Percentiles rank a stretch among this genome's conserved stretches.
These are phyloP conservation scores for Chrysodeixis includens DNA, from an alignment of 2,888 invertebrate species.

Conservation along the genomic window DNA sequence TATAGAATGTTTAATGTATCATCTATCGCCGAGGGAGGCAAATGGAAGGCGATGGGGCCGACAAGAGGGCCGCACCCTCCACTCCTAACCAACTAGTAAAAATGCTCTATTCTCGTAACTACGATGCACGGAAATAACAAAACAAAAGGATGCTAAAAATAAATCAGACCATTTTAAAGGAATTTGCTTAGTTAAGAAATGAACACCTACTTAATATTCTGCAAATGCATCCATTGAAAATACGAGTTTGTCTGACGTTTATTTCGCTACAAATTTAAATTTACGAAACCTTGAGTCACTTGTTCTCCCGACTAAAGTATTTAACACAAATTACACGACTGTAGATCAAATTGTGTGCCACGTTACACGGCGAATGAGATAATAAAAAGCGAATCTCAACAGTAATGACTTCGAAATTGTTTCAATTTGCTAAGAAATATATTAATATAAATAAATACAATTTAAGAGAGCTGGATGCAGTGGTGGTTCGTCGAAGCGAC, in stretches of 20 bases:
- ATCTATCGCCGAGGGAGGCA: conserved; percentile 65
- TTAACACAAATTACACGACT: conserved; percentile 21
- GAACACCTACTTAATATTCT: conserved; percentile 47
- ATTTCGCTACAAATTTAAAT: conserved; percentile 28
- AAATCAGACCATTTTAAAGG: conserved; percentile 7
- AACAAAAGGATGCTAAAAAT: conserved; percentile 24
- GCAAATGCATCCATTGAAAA: conserved; percentile 37
- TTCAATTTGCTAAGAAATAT: conserved; percentile 78
- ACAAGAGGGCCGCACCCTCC: conserved; percentile 57
- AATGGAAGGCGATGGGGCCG: conserved; percentile 37
- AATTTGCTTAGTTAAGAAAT: conserved; percentile 16
- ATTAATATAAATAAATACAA: conserved; percentile 70
- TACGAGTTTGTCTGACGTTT: conserved; percentile 20
- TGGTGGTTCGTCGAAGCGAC: conserved; percentile 75
- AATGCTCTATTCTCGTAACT: conserved; percentile 48
- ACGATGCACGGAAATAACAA: conserved; percentile 47
- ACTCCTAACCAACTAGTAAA: conserved; percentile 39
- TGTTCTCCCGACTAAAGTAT: conserved; percentile 10
- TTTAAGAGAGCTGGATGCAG: conserved; percentile 74
- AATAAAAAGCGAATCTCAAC: conserved; percentile 40
- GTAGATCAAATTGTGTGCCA: conserved; percentile 7
- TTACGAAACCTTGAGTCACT: conserved; percentile 32
- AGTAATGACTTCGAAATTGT: conserved; percentile 56
- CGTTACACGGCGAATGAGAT: conserved; percentile 30
- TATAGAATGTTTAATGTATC: conserved; percentile 68